These are phyloP conservation scores for Leucophenga maculata DNA, from an alignment of 2,888 invertebrate species.

Conservation along the genomic window DNA sequence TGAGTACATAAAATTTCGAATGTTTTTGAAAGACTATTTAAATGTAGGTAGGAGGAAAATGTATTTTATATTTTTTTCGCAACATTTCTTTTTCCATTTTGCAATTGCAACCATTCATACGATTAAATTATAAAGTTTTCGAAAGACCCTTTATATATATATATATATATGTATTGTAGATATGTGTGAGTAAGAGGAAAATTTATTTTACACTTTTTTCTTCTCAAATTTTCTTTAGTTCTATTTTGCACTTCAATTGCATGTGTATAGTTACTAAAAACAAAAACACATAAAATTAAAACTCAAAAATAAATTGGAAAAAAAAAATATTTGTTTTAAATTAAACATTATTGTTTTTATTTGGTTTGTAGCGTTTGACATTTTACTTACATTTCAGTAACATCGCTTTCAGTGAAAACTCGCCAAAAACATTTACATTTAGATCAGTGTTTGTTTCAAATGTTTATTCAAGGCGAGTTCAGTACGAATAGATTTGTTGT, in stretches of 20 bases:
- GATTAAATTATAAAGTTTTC: background rate
- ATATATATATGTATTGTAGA: too few species aligned
- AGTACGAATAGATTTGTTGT: conserved; percentile 47
- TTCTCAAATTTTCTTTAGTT: too few species aligned
- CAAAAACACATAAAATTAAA: background rate
- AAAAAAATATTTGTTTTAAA: conserved; percentile 37
- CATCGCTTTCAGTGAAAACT: conserved; percentile 58
- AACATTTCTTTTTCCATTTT: too few species aligned
- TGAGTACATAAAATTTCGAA: too few species aligned
- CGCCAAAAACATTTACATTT: conserved; percentile 51
- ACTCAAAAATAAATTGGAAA: conserved; percentile 1
- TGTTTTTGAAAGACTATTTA: background rate
- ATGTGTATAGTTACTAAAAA: background rate
- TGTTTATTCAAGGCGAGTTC: conserved; percentile 37
- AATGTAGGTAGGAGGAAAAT: too few species aligned
- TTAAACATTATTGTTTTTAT: conserved; percentile 29
- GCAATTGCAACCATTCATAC: too few species aligned
- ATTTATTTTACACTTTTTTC: too few species aligned
- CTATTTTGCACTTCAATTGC: too few species aligned
- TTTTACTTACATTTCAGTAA: conserved; percentile 63
- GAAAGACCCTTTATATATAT: too few species aligned
- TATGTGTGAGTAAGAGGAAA: too few species aligned
- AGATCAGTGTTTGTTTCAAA: too few species aligned
- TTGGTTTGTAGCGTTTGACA: conserved; percentile 29
- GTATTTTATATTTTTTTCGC: too few species aligned